Evolutionary conservation across 2,113 vertebrate genomes (phyloP).

Genomic region (Cranoglanis bouderius): DNA sequence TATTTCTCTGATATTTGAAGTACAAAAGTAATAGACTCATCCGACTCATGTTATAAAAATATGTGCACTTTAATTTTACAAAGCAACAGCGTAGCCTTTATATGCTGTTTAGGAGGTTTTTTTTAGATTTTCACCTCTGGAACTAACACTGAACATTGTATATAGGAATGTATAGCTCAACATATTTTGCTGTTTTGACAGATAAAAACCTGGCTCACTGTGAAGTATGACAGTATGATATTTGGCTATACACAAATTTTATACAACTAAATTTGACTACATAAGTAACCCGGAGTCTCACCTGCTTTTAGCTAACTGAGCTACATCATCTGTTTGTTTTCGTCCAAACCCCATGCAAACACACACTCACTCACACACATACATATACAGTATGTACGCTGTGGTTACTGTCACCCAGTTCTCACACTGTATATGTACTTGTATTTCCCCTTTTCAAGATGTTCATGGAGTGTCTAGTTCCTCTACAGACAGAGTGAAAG

Average conservation of each 20-base stretch:
- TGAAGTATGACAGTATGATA: not conserved
- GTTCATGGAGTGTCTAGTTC: not conserved
- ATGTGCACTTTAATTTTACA: no score
- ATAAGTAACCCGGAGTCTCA: not conserved
- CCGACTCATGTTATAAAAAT: not conserved
- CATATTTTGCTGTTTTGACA: not conserved
- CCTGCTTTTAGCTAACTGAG: not conserved
- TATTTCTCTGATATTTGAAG: not conserved
- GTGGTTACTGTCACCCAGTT: constrained; percentile 22
- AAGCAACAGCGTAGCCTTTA: no score
- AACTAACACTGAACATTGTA: not conserved
- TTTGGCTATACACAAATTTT: not conserved
- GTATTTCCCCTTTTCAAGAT: constrained; percentile 14
- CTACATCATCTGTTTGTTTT: not conserved
- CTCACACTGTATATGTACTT: constrained; percentile 17
- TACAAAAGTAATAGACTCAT: not conserved
- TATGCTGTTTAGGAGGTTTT: no score
- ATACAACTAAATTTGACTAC: not conserved
- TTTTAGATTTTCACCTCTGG: not conserved
- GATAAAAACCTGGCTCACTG: not conserved
- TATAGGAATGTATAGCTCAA: not conserved
- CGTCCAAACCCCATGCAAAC: not conserved
- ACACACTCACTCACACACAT: not conserved
- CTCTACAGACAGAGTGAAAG: not conserved
- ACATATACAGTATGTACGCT: not conserved